Conservation (phyloP, 2,797 vertebrate genomes). For the Gymnocypris eckloni region DNA sequence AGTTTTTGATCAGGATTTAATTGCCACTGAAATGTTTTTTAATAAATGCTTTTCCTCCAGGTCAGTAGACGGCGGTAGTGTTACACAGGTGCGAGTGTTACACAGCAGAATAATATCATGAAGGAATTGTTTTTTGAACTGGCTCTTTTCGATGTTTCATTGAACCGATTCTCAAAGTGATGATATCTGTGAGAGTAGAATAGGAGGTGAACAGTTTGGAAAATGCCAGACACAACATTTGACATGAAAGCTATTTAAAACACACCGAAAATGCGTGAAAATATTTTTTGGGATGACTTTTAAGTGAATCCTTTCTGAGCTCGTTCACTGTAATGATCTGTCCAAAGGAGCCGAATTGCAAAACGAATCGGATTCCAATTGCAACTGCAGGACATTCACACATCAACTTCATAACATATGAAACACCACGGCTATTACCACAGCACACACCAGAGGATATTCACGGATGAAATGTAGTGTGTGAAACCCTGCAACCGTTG, state of each 20-base stretch:
- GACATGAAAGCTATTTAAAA: neutral
- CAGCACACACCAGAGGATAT: neutral
- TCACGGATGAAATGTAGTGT: neutral
- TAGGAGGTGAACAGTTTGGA: neutral
- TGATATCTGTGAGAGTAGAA: neutral
- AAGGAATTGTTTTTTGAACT: slow-evolving; percentile 4
- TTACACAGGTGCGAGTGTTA: neutral
- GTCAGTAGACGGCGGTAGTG: slow-evolving; percentile 15
- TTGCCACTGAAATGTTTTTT: neutral
- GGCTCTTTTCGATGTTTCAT: neutral
- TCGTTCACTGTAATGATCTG: neutral
- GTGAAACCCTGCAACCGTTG: neutral
- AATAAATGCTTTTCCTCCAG: neutral
- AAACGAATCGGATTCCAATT: neutral
- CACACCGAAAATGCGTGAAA: neutral
- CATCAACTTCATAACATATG: neutral
- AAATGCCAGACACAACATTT: neutral
- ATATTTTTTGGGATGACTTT: too few species aligned
- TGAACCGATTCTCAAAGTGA: neutral
- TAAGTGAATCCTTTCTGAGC: slow-evolving; percentile 3
- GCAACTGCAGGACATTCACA: neutral
- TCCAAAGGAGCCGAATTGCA: neutral
- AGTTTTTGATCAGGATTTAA: neutral
- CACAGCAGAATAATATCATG: neutral
- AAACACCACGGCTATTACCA: neutral